phyloP scores from a whole-genome alignment of 2,797 vertebrate species.

The Catostomus latipinnis region DNA sequence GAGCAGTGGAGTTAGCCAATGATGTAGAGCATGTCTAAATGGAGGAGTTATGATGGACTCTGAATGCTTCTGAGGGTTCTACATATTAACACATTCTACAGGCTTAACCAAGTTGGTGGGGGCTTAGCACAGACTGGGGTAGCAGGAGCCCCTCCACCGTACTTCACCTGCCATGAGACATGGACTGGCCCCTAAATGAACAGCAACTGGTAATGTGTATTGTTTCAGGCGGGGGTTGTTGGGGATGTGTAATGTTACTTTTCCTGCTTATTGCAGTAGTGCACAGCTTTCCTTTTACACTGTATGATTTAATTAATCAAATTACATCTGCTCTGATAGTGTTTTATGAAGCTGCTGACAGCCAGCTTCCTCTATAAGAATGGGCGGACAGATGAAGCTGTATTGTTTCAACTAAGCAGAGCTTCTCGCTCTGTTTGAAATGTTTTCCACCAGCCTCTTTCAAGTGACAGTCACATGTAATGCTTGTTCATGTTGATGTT shows the following conservation, averaged over 20 bases:
- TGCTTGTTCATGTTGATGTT: background rate
- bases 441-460: constrained; percentile 32
- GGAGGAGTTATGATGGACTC: background rate
- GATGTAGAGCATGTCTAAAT: background rate
- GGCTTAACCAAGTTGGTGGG: constrained; percentile 9
- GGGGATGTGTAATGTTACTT: too few relatives aligned
- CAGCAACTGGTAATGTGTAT: constrained; percentile 77
- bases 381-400: constrained; percentile 3
- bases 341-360: constrained; percentile 24
- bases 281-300: background rate
- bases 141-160: constrained; percentile 67
- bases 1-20: constrained; percentile 3
- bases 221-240: background rate
- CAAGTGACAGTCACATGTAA: constrained; percentile 10
- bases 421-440: background rate
- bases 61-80: constrained; percentile 29
- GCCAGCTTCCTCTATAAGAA: constrained; percentile 45
- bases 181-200: constrained; percentile 78
- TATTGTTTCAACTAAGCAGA: constrained; percentile 19
- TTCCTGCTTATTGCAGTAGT: background rate
- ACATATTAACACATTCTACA: constrained; percentile 38
- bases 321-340: background rate
- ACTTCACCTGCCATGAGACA: constrained; percentile 78
- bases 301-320: background rate
- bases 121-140: constrained; percentile 72